These are phyloP conservation scores for Regulus satrapa DNA, from an alignment of 2,113 vertebrate species.

Conservation along the genomic window DNA sequence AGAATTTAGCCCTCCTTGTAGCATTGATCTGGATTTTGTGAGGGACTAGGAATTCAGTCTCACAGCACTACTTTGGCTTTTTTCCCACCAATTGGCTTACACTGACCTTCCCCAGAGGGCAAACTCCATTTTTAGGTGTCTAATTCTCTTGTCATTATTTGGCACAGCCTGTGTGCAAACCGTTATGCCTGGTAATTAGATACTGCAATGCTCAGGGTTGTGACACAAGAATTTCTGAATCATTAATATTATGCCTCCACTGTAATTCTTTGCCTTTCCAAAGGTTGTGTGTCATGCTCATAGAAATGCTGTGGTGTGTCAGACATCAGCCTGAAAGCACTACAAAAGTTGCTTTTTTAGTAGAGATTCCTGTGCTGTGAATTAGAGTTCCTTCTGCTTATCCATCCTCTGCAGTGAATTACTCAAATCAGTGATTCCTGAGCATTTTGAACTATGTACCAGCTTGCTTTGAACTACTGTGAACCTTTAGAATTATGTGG, in stretches of 20 bases:
- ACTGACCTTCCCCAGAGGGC: constrained; percentile 10
- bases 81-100: not conserved
- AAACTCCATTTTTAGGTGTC: constrained; percentile 43
- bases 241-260: not conserved
- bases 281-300: not conserved
- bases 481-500: not conserved
- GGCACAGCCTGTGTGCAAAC: constrained; percentile 26
- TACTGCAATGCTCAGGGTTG: constrained; percentile 11
- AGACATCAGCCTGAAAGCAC: not conserved
- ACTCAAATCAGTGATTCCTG: not conserved
- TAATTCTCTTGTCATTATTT: constrained; percentile 33
- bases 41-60: not conserved
- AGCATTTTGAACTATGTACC: not conserved
- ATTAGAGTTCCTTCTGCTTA: not conserved
- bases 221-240: constrained; percentile 31
- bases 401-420: not conserved
- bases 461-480: not conserved
- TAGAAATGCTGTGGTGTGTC: not conserved
- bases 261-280: constrained; percentile 18
- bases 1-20: not conserved
- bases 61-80: not conserved
- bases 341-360: not conserved
- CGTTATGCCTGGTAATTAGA: constrained; percentile 41
- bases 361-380: not conserved
- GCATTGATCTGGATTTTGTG: not conserved